A percentile compares a stretch with the other conserved stretches of the same genome.
Evolutionary conservation across 2,113 vertebrate species (phyloP).

Genomic region (Labeo rohita): DNA sequence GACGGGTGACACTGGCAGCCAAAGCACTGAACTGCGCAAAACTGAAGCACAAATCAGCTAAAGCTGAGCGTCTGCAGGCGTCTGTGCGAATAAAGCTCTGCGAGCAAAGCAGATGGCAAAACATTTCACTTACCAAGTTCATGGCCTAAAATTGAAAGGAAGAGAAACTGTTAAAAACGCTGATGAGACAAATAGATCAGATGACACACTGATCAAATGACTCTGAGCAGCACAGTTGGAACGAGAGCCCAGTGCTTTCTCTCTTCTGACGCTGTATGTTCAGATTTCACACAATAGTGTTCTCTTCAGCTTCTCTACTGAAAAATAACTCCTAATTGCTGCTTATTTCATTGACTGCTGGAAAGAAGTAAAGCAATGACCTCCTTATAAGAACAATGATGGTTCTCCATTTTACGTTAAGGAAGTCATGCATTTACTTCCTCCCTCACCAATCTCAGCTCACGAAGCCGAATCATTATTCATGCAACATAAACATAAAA

Average conservation of each 20-base stretch:
- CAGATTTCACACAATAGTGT: neutral
- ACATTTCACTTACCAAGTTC: conserved; percentile 93
- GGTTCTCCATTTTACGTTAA: neutral
- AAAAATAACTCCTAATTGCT: neutral
- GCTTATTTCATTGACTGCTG: neutral
- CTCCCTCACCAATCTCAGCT: too few relatives aligned
- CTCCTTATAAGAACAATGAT: neutral
- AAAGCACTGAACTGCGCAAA: conserved; percentile 10
- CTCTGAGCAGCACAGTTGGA: neutral
- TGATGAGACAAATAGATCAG: conserved; percentile 21
- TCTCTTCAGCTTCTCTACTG: neutral
- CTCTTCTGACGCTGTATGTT: neutral
- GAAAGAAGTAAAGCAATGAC: neutral
- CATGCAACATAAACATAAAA: neutral
- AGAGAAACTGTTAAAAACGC: conserved; percentile 69
- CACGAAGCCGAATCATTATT: too few relatives aligned
- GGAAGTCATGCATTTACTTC: neutral
- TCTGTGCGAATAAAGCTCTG: conserved; percentile 9
- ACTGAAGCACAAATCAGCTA: neutral
- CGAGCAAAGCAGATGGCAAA: conserved; percentile 53
- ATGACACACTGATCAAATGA: conserved; percentile 16
- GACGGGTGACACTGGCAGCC: neutral
- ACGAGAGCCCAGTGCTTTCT: neutral
- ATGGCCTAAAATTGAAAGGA: conserved; percentile 87
- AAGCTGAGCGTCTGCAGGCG: conserved; percentile 15